A percentile compares a stretch with the other conserved stretches of the same genome.
Conservation (phyloP, 2,888 invertebrate genomes). For the Drosophila tripunctata region DNA sequence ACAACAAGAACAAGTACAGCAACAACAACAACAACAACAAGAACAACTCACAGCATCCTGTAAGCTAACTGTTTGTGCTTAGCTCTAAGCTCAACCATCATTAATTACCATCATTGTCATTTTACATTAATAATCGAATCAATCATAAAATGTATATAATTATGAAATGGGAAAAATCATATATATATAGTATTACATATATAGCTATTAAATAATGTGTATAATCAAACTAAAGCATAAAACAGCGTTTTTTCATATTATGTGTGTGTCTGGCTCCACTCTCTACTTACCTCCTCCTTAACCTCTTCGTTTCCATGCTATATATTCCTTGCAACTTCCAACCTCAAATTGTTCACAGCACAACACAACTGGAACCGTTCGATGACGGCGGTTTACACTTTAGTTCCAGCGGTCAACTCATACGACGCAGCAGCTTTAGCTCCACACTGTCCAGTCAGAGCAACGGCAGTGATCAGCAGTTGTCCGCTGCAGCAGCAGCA, state of each 20-base stretch:
- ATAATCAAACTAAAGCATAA: slow-evolving; percentile 14
- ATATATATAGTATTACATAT: neutral
- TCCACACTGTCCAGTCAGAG: slow-evolving; percentile 62
- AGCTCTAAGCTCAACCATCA: slow-evolving; percentile 23
- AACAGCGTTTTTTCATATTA: slow-evolving; percentile 39
- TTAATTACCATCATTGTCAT: slow-evolving; percentile 39
- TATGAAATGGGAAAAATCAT: neutral
- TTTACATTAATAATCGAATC: neutral
- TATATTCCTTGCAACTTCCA: no score
- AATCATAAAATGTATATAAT: slow-evolving; percentile 13
- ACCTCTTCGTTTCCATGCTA: no score
- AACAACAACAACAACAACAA: slow-evolving; percentile 13
- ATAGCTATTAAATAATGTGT: no score
- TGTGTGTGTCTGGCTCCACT: slow-evolving; percentile 7
- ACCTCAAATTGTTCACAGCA: slow-evolving; percentile 43
- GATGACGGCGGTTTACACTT: slow-evolving; percentile 60
- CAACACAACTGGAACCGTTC: slow-evolving; percentile 50
- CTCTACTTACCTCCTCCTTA: neutral
- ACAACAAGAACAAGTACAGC: slow-evolving; percentile 11
- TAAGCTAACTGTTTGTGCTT: slow-evolving; percentile 61
- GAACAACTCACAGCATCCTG: slow-evolving; percentile 48
- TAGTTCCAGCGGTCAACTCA: slow-evolving; percentile 51
- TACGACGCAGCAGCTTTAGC: slow-evolving; percentile 61
- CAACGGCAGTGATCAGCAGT: slow-evolving; percentile 58
- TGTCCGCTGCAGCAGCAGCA: no score